phyloP scores from a whole-genome alignment of 2,113 vertebrate species.

The Pionites leucogaster region DNA sequence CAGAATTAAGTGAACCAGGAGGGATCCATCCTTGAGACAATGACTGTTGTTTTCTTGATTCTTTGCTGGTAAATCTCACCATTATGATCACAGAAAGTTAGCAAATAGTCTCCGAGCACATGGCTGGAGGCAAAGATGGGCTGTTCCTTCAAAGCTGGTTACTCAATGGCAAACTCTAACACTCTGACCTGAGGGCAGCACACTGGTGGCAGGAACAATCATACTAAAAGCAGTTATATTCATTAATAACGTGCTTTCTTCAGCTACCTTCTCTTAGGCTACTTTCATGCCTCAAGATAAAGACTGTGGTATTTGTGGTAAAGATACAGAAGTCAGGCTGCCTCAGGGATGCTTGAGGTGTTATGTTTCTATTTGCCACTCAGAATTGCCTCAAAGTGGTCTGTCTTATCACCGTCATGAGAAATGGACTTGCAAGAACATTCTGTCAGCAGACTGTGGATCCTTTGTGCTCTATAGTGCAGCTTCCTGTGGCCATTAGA shows the following conservation, averaged over 20 bases:
- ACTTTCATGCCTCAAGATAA: rapidly evolving
- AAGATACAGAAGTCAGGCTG: background rate
- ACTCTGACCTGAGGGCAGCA: background rate
- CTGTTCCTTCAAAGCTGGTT: background rate
- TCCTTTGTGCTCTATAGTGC: background rate
- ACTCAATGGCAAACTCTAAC: background rate
- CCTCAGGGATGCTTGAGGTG: background rate
- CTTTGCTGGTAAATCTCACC: background rate
- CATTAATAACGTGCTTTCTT: background rate
- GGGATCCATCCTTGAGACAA: background rate
- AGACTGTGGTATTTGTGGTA: background rate
- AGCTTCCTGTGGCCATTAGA: background rate
- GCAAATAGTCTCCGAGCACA: background rate
- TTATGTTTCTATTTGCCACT: background rate
- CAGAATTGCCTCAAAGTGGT: rapidly evolving
- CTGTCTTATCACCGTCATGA: background rate
- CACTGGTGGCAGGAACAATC: background rate
- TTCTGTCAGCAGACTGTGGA: no score
- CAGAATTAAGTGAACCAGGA: background rate
- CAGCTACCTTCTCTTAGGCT: background rate
- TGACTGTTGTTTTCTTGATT: background rate
- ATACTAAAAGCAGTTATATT: background rate
- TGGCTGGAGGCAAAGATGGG: background rate
- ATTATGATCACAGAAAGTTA: background rate
- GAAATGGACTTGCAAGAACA: rapidly evolving